Percentiles rank a stretch among this genome's conserved stretches.
Conservation (phyloP, 2,888 invertebrate species). For the Hirudinaria manillensis region DNA sequence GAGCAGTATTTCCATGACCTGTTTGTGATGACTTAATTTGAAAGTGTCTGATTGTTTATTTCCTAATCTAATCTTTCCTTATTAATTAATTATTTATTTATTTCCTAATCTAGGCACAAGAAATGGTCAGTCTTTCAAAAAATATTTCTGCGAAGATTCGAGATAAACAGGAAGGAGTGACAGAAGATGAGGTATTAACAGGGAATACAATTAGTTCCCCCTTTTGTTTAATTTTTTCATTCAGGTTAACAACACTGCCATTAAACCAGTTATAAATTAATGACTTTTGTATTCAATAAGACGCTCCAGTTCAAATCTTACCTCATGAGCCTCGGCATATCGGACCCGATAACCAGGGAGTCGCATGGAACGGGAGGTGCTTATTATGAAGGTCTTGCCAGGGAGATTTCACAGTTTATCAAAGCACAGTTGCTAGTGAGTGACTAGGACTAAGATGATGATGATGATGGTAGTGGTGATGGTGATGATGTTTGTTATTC, state of each 20-base stretch:
- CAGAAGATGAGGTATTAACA: conserved; percentile 71
- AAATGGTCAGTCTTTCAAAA: conserved; percentile 89
- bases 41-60: too few species aligned
- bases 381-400: conserved; percentile 77
- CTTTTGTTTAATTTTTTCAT: neutral
- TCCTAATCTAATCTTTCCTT: conserved; percentile 42
- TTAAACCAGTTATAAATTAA: neutral
- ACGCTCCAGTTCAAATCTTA: conserved; percentile 92
- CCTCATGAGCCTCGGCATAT: conserved; percentile 89
- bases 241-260: neutral
- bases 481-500: too few species aligned
- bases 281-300: conserved; percentile 52
- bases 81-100: neutral
- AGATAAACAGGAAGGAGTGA: conserved; percentile 88
- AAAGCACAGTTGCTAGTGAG: conserved; percentile 28
- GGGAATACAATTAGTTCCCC: neutral
- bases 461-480: too few species aligned
- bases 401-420: conserved; percentile 57
- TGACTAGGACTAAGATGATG: too few species aligned
- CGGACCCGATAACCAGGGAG: conserved; percentile 92
- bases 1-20: too few species aligned
- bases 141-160: conserved; percentile 84
- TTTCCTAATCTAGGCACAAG: conserved; percentile 65
- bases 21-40: too few species aligned
- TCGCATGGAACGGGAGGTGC: conserved; percentile 69